Evolutionary conservation across 1,140 invertebrate genomes (phyloP).

Genomic region (Latrodectus geometricus): DNA sequence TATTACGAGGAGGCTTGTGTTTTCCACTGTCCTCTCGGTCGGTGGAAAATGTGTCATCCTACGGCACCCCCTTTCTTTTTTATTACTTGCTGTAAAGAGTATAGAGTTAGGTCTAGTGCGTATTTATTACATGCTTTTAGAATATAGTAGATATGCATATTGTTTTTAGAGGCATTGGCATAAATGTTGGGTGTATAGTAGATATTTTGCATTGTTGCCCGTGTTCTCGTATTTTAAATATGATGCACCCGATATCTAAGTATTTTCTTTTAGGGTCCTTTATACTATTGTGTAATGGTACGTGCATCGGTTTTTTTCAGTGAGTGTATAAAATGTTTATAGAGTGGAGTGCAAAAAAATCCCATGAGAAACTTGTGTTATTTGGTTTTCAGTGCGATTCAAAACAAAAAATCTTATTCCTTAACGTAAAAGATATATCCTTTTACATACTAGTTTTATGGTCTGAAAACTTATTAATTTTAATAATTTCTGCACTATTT

Average conservation of each 20-base stretch:
- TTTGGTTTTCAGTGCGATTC: no score
- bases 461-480: no score
- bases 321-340: neutral
- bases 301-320: neutral
- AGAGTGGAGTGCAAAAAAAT: neutral
- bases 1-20: constrained; percentile 23
- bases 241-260: neutral
- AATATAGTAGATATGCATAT: neutral
- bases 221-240: no score
- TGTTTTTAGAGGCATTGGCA: neutral
- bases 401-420: no score
- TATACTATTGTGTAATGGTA: neutral
- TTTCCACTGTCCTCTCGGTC: constrained; percentile 21
- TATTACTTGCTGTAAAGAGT: neutral
- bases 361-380: no score
- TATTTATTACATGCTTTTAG: neutral
- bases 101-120: neutral
- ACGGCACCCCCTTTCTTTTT: neutral
- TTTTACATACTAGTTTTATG: no score
- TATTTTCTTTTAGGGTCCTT: neutral
- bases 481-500: no score
- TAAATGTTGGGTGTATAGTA: neutral
- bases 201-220: neutral
- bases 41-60: neutral
- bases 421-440: no score